Percentiles rank a stretch among this genome's conserved stretches.
Conservation (phyloP, 2,797 vertebrate species). For the Enteromius mattozi region DNA sequence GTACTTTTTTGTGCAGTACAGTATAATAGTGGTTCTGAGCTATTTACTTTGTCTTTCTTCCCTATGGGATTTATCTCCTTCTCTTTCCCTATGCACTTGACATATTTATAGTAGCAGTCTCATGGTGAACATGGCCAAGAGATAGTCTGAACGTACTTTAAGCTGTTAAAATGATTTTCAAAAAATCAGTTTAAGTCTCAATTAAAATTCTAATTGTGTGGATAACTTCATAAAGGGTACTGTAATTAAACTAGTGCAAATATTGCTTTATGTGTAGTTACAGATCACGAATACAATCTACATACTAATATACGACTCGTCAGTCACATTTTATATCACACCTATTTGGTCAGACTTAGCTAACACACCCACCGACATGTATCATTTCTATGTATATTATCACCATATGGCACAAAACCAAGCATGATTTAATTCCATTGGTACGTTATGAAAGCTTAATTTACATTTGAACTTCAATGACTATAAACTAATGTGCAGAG, state of each 20-base stretch:
- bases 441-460: neutral
- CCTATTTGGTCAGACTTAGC: neutral
- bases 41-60: neutral
- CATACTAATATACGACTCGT: constrained; percentile 19
- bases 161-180: neutral
- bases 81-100: neutral
- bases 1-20: neutral
- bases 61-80: neutral
- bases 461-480: neutral
- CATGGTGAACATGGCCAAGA: neutral
- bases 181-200: constrained; percentile 23
- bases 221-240: constrained; percentile 10
- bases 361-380: neutral
- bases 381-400: neutral
- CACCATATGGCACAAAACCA: neutral
- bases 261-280: constrained; percentile 21
- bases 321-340: constrained; percentile 12
- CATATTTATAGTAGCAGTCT: neutral
- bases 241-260: constrained; percentile 8
- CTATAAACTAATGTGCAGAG: neutral
- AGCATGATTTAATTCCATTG: neutral
- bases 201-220: constrained; percentile 36
- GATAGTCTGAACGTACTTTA: neutral
- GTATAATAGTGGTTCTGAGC: neutral
- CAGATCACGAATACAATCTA: constrained; percentile 17